Conservation (phyloP, 2,113 vertebrate genomes). For the Pyrgilauda ruficollis region DNA sequence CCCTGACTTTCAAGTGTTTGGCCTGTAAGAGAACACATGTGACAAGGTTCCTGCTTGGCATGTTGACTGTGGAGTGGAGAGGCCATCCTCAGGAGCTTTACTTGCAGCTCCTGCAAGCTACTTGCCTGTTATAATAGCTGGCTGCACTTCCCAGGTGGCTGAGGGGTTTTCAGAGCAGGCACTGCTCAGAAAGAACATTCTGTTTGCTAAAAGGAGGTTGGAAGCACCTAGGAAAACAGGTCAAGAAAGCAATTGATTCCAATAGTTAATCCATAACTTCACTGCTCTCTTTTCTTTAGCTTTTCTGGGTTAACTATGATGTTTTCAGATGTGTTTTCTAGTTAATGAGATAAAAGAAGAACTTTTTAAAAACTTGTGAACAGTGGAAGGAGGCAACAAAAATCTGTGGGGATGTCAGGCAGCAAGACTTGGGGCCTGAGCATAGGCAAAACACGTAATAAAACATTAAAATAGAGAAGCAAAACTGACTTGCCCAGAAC, state of each 20-base stretch:
- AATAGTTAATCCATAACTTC: background rate
- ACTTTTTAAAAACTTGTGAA: background rate
- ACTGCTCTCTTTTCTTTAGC: background rate
- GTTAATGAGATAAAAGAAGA: background rate
- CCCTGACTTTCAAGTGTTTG: background rate
- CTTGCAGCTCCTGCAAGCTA: background rate
- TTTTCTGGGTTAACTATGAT: background rate
- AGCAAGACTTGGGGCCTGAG: background rate
- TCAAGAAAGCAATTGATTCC: background rate
- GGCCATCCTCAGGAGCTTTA: background rate
- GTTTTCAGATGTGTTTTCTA: background rate
- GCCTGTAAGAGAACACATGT: background rate
- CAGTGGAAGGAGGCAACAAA: background rate
- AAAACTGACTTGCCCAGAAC: background rate
- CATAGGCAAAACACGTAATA: background rate
- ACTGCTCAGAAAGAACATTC: background rate
- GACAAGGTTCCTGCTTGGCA: background rate
- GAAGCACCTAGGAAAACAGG: background rate
- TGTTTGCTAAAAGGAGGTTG: background rate
- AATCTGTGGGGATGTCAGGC: background rate
- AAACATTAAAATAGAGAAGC: constrained; percentile 17
- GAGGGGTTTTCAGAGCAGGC: background rate
- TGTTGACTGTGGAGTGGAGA: background rate
- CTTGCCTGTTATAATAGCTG: background rate
- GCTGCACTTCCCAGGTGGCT: background rate